Evolutionary conservation across 2,113 vertebrate species (phyloP).

Genomic region (Xiphophorus hellerii): DNA sequence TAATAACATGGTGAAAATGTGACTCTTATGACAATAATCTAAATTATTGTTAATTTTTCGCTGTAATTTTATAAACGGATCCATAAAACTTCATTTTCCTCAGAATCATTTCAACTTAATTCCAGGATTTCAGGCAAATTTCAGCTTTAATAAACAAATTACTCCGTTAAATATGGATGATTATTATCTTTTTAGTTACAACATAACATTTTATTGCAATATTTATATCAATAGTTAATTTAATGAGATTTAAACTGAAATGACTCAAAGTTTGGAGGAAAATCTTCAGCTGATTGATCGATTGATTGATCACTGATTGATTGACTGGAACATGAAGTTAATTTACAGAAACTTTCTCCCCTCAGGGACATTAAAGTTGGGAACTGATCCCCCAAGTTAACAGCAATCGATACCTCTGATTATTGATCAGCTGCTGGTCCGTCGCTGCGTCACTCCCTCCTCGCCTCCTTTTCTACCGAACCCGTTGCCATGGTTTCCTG

Average conservation of each 20-base stretch:
- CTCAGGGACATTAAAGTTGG: background rate
- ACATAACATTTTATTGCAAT: background rate
- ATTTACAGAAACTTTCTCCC: background rate
- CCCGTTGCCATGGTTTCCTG: slow-evolving; percentile 45
- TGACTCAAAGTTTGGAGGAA: background rate
- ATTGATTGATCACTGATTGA: background rate
- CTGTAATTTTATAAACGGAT: too few species aligned
- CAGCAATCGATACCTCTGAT: slow-evolving; percentile 3
- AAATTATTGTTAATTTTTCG: too few species aligned
- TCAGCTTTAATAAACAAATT: too few species aligned
- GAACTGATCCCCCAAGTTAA: background rate
- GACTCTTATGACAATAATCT: too few species aligned
- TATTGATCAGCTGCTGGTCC: slow-evolving; percentile 4
- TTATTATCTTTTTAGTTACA: too few species aligned
- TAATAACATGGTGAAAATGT: too few species aligned
- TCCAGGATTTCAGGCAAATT: too few species aligned
- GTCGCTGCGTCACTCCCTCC: background rate
- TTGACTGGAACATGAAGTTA: background rate
- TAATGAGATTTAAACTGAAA: background rate
- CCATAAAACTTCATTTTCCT: too few species aligned
- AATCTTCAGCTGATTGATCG: too few species aligned
- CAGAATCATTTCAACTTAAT: too few species aligned
- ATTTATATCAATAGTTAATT: background rate
- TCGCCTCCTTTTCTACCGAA: background rate
- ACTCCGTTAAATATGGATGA: too few species aligned